Percentiles rank a stretch among this genome's conserved stretches.
phyloP scores from a whole-genome alignment of 2,888 invertebrate genomes.

The Melinopterus prodromus region DNA sequence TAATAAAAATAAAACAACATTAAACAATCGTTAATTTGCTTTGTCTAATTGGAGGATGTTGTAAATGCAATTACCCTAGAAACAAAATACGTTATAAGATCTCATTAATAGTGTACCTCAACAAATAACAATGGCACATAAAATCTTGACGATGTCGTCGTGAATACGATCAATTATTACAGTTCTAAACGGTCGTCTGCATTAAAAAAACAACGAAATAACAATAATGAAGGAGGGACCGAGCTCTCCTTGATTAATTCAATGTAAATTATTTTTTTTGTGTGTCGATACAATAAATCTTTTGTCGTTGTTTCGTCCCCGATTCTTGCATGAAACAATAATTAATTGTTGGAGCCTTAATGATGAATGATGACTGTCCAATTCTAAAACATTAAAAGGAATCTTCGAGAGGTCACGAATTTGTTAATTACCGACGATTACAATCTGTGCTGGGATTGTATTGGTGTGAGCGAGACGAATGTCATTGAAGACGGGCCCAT shows the following conservation, averaged over 20 bases:
- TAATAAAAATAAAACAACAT: neutral
- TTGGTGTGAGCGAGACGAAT: slow-evolving; percentile 45
- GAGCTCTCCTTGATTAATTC: slow-evolving; percentile 51
- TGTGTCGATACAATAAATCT: slow-evolving; percentile 57
- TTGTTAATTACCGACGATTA: slow-evolving; percentile 61
- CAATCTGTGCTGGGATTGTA: slow-evolving; percentile 49
- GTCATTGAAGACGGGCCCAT: neutral
- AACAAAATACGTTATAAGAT: neutral
- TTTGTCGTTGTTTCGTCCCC: slow-evolving; percentile 57
- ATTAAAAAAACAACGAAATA: slow-evolving; percentile 11
- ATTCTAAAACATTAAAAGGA: slow-evolving; percentile 57
- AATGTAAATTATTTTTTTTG: slow-evolving; percentile 58
- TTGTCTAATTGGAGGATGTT: neutral
- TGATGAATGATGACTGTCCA: slow-evolving; percentile 60
- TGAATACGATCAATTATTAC: slow-evolving; percentile 36
- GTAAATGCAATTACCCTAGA: neutral
- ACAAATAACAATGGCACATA: slow-evolving; percentile 31
- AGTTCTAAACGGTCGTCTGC: slow-evolving; percentile 28
- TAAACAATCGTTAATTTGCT: neutral
- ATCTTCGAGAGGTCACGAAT: slow-evolving; percentile 58
- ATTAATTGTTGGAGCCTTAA: slow-evolving; percentile 59
- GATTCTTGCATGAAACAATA: slow-evolving; percentile 55
- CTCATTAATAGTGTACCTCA: slow-evolving; percentile 29
- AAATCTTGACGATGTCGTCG: slow-evolving; percentile 29
- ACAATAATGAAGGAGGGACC: slow-evolving; percentile 26